Conservation (phyloP, 2,888 invertebrate genomes). For the Muschampia plurimacula region DNA sequence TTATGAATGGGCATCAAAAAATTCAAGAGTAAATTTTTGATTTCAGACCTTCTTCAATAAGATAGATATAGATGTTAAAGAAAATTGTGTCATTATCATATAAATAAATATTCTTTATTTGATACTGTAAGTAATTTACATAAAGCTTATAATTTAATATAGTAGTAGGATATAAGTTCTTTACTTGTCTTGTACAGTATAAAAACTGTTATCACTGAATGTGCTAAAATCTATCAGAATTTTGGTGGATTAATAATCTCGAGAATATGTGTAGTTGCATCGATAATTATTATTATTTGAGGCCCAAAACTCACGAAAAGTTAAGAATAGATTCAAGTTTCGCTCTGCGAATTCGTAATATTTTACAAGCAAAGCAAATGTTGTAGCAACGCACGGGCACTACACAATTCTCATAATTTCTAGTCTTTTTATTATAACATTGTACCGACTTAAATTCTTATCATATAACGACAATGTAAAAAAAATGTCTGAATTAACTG, state of each 20-base stretch:
- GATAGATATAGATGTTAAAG: neutral
- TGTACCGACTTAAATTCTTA: constrained; percentile 14
- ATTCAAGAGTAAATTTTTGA: neutral
- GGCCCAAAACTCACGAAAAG: constrained; percentile 53
- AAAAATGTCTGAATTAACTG: too few species aligned
- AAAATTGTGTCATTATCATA: constrained; percentile 2
- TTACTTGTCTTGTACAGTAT: constrained; percentile 15
- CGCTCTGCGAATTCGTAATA: constrained; percentile 44
- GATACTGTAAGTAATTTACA: constrained; percentile 23
- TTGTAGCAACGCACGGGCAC: constrained; percentile 31
- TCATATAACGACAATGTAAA: neutral
- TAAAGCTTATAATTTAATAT: constrained; percentile 23
- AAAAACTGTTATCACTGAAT: constrained; percentile 26
- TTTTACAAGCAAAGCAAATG: constrained; percentile 40
- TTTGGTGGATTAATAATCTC: constrained; percentile 79
- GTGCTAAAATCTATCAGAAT: constrained; percentile 55
- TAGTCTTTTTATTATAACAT: constrained; percentile 42
- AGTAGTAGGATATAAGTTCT: constrained; percentile 26
- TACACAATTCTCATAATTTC: neutral
- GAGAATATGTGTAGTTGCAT: constrained; percentile 52
- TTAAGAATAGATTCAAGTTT: constrained; percentile 40
- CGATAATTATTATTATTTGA: constrained; percentile 49
- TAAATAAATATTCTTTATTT: constrained; percentile 23
- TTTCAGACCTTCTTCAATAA: neutral
- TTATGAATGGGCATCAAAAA: neutral